Percentiles rank a stretch among this genome's conserved stretches.
Evolutionary conservation across 2,888 invertebrate genomes (phyloP).

Genomic region (Cinara cedri): DNA sequence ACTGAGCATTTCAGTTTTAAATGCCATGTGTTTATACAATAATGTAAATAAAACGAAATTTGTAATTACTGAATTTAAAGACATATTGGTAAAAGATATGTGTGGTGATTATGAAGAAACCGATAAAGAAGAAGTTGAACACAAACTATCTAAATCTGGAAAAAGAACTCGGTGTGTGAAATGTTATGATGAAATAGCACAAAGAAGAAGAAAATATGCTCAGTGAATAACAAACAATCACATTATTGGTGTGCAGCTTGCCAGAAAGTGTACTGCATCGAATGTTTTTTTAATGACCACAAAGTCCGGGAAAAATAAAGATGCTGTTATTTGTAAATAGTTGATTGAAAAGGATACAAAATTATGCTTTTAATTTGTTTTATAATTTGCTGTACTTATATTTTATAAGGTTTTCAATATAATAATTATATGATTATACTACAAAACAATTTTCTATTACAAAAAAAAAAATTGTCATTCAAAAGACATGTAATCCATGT

Average conservation of each 20-base stretch:
- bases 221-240: neutral
- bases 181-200: slow-evolving; percentile 20
- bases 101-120: slow-evolving; percentile 62
- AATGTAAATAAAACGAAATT: slow-evolving; percentile 3
- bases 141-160: slow-evolving; percentile 19
- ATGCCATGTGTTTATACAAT: slow-evolving; percentile 13
- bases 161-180: slow-evolving; percentile 18
- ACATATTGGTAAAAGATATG: slow-evolving; percentile 28
- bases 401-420: slow-evolving; percentile 9
- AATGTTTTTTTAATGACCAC: slow-evolving; percentile 1
- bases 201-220: slow-evolving; percentile 20
- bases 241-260: slow-evolving; percentile 13
- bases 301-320: too few relatives aligned
- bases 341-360: too few relatives aligned
- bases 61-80: slow-evolving; percentile 18
- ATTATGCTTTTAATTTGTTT: neutral
- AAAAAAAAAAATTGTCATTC: too few relatives aligned
- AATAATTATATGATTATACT: too few relatives aligned
- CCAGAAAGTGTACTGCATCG: slow-evolving; percentile 22
- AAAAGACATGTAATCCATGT: too few relatives aligned
- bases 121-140: slow-evolving; percentile 15
- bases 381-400: slow-evolving; percentile 7
- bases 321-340: too few relatives aligned
- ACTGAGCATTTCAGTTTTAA: slow-evolving; percentile 5
- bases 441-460: too few relatives aligned